Conservation (phyloP, 30 jellyfish, hydroid and myxozoan genomes). For the Cassiopea xamachana region DNA sequence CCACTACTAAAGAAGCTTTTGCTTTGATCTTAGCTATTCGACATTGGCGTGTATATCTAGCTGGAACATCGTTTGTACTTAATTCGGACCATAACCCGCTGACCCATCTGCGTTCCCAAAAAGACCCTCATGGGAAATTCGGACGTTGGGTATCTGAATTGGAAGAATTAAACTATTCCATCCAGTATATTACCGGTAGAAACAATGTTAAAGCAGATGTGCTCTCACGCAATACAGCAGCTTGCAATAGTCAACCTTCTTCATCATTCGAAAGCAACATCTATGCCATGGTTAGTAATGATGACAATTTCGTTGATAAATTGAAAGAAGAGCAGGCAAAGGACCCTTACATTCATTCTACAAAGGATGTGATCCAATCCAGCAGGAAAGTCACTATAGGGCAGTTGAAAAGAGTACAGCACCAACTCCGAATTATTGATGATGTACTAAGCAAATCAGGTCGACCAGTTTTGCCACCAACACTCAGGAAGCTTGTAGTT, state of each 20-base stretch:
- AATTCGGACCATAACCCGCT: conserved; percentile 63
- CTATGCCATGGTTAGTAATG: conserved; percentile 16
- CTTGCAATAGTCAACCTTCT: conserved; percentile 28
- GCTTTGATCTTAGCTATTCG: conserved; percentile 49
- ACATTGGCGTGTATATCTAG: conserved; percentile 42
- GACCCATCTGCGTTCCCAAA: conserved; percentile 19
- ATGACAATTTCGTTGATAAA: conserved; percentile 13
- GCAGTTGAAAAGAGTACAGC: conserved; percentile 43
- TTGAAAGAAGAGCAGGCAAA: conserved; percentile 29
- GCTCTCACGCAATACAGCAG: conserved; percentile 24
- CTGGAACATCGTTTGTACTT: conserved; percentile 35
- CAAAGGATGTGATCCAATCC: conserved; percentile 3
- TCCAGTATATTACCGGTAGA: conserved; percentile 53
- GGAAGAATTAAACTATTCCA: conserved; percentile 26
- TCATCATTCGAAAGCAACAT: conserved; percentile 18
- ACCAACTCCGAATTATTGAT: conserved; percentile 44
- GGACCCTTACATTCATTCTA: conserved; percentile 13
- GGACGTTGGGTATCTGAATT: conserved; percentile 51
- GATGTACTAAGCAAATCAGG: conserved; percentile 50
- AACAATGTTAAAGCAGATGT: conserved; percentile 61
- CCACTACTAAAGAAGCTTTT: conserved; percentile 53
- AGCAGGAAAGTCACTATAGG: conserved; percentile 18
- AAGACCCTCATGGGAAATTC: conserved; percentile 61
- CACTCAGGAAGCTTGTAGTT: conserved; percentile 27
- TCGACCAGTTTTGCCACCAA: conserved; percentile 46